Evolutionary conservation across 2,888 invertebrate species (phyloP), one percentile per base, ranked within the genome.

Genomic region (Andrena flavipes): DNA sequence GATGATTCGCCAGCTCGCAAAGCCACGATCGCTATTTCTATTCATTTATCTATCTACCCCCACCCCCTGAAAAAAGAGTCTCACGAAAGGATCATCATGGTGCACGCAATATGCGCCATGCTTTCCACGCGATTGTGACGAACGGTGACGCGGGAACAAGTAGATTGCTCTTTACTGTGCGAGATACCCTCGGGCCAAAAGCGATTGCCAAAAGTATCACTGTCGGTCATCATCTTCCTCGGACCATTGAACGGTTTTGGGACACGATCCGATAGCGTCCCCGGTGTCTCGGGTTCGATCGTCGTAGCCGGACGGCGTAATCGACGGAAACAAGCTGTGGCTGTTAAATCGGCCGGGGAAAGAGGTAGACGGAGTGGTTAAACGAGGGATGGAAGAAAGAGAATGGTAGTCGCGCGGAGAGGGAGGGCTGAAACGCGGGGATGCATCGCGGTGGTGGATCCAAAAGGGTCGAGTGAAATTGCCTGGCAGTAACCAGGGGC

Each of bases 191-290:
- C 72, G 35, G 80, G 71, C 68, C 59, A 49, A 74, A 71, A 84
- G 86, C 87, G 87, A 87, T 82, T 86, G 72, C 88, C 88, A 86
- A 87, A 86, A 82, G 84, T 73, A 56, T 67, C 71, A 48, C 16
- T 33, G 30, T 51, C 51, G 29, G 51, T 51, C 30, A 16, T 23
- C 54, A 54, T 13, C 2, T 26, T 7, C 51, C 62, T 8, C 48
- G 29, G 48, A 30, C n/a, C 16, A 16, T 23, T 20, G 30, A 30
- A 42, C 29, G 16, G 20, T 56, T 3, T 3, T 10, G 16, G 23
- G 10, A 26, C 54, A 8, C 56, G 23, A 56, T 23, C 10, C 56
- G 20, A 56, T 23, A 23, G 56, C 8, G 26, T 23, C 0, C 13
- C 42, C 56, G 56, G 56, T 59, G 81, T 73, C 67, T 33, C 13